phyloP scores from a whole-genome alignment of 1,140 invertebrate species.

The Cepaea nemoralis region DNA sequence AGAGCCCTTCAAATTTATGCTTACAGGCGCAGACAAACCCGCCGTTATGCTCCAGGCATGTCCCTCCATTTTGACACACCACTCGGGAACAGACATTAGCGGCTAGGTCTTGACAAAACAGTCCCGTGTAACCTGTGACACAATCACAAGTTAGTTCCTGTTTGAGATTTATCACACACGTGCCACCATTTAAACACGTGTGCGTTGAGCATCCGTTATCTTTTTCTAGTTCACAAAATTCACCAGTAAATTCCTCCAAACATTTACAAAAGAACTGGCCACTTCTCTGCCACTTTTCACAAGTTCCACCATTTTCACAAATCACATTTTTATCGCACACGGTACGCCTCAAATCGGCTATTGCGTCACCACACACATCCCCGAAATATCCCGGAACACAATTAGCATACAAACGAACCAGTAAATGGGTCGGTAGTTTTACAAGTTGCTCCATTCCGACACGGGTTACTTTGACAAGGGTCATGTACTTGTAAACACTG shows the following conservation, averaged over 20 bases:
- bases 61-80: constrained; percentile 4
- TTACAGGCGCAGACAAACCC: background rate
- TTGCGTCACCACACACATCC: background rate
- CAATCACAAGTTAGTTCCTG: background rate
- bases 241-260: background rate
- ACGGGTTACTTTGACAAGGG: background rate
- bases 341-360: background rate
- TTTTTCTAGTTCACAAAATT: constrained; percentile 21
- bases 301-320: constrained; percentile 2
- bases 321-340: background rate
- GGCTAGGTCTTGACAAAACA: background rate
- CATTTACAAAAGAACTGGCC: background rate
- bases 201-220: background rate
- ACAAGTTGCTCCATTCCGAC: background rate
- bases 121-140: background rate
- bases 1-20: background rate
- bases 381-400: constrained; percentile 4
- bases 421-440: background rate
- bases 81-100: background rate
- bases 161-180: background rate
- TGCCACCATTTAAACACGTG: constrained; percentile 8
- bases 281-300: background rate
- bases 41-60: constrained; percentile 14
- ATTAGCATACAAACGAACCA: background rate
- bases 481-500: background rate